Conservation (phyloP, 2,113 vertebrate species). For the Eulacestoma nigropectus region DNA sequence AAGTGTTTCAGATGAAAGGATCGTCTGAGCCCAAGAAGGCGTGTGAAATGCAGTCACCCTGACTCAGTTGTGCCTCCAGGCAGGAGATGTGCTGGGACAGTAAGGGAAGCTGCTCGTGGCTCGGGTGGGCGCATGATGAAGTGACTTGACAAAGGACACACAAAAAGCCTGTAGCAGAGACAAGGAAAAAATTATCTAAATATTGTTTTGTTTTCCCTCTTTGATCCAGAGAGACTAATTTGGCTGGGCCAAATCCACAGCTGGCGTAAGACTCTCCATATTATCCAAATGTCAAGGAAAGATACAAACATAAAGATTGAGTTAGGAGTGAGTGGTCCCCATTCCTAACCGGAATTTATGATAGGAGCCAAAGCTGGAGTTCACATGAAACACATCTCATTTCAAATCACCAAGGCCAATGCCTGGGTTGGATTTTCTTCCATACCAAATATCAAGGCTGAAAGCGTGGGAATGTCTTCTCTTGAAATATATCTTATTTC, state of each 20-base stretch:
- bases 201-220: neutral
- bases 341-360: neutral
- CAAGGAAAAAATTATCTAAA: neutral
- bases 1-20: slow-evolving; percentile 27
- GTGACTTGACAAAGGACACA: neutral
- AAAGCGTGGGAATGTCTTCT: slow-evolving; percentile 29
- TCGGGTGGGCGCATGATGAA: neutral
- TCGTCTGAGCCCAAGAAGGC: neutral
- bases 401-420: neutral
- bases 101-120: neutral
- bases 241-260: neutral
- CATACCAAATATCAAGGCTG: neutral
- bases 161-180: neutral
- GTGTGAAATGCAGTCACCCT: neutral
- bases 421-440: neutral
- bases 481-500: slow-evolving; percentile 45
- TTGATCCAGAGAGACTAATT: neutral
- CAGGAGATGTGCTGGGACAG: neutral
- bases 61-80: neutral
- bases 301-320: neutral
- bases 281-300: neutral
- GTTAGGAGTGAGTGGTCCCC: neutral
- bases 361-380: neutral
- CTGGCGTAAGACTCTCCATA: neutral
- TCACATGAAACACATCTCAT: neutral